Evolutionary conservation across 1,140 invertebrate genomes (phyloP), one percentile per base, ranked within the genome.

Genomic region (Maconellicoccus hirsutus): DNA sequence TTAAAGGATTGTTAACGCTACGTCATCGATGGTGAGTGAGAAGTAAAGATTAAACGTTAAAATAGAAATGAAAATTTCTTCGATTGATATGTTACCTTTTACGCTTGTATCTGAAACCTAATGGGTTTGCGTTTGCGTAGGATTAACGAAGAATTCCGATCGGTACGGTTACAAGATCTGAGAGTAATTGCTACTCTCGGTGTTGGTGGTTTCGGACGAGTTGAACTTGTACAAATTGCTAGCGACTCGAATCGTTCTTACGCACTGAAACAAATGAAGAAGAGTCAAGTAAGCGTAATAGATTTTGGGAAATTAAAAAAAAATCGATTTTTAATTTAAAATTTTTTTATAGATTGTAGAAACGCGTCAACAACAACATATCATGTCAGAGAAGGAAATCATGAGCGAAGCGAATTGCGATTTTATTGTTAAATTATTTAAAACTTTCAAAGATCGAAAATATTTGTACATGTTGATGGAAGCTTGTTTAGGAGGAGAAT

Each of bases 401-500:
- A 98, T 98, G 95, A 89, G 92, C 73, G 95, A 98, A 80, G 92
- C 95, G 61, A 93, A 96, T 78, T 94, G 91, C 76, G 91, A 96
- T 77, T 98, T 98, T 79, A 95, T 98, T 72, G 95, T 98, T 22
- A 97, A 97, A 80, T 81, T 98, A 26, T 98, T 89, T 80, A 95
- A 94, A 80, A 98, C 96, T 0, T 98, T 98, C 79, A 96, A 96
- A 80, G 96, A 99, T 79, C 84, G 87, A 29, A 98, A 98, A 79
- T 98, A 98, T 80, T 84, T 98, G 27, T 98, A 98, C 77, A 98
- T 99, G 94, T 81, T 99, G 71, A 93, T 98, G 90, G 97, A 98
- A 79, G 93, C 93, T 66, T 98, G 96, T 79, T 84, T 98, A 25
- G 97, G 96, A 23, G 97, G 97, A 29, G 96, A 98, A 81, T 81